Conservation (phyloP, 1,140 invertebrate species). For the Megathymus violae region DNA sequence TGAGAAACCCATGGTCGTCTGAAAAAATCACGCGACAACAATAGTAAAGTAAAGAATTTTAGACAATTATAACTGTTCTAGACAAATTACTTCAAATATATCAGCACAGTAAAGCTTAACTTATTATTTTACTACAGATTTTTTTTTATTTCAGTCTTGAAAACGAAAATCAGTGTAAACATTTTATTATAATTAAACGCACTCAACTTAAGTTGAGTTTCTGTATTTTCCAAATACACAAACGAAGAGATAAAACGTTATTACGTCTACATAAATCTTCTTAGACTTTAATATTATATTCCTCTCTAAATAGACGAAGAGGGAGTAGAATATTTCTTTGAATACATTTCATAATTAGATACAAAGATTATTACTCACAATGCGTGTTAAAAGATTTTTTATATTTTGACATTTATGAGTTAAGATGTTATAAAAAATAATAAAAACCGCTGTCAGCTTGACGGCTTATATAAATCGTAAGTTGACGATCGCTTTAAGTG, state of each 20-base stretch:
- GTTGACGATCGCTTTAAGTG: no score
- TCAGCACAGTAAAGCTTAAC: not conserved
- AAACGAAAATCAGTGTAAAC: slow-evolving; percentile 27
- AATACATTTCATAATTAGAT: slow-evolving; percentile 11
- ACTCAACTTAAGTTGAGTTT: no score
- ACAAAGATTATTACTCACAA: not conserved
- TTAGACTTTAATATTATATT: slow-evolving; percentile 30
- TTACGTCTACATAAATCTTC: slow-evolving; percentile 31
- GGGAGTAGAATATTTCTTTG: slow-evolving; percentile 10
- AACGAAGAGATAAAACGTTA: slow-evolving; percentile 28
- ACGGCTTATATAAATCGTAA: not conserved
- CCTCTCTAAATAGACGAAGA: slow-evolving; percentile 27
- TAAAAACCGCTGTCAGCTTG: no score
- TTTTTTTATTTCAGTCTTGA: not conserved
- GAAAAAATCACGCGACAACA: no score
- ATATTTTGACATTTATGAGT: not conserved
- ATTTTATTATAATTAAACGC: slow-evolving; percentile 40
- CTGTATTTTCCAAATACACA: slow-evolving; percentile 24
- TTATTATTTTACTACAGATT: not conserved
- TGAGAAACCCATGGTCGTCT: no score
- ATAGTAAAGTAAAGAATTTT: no score
- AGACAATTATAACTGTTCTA: no score
- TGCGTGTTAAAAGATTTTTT: no score
- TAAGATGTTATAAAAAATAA: no score
- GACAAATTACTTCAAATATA: no score